A percentile compares a stretch with the other conserved stretches of the same genome.
Evolutionary conservation across 2,888 invertebrate species (phyloP).

Genomic region (Trissolcus japonicus): DNA sequence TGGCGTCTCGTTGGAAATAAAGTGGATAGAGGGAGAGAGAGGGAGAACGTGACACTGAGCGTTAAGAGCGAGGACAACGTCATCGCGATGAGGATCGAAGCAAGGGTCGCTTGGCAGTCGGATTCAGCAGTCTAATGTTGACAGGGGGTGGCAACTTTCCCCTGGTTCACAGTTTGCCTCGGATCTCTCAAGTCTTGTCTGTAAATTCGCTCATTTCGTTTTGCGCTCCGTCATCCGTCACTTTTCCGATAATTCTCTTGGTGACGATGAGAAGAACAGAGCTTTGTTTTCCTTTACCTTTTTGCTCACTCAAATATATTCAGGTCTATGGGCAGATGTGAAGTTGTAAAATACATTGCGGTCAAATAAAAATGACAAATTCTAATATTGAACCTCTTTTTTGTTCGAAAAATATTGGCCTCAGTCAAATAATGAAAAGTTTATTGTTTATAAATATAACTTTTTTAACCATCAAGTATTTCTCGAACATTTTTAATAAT

Average conservation of each 20-base stretch:
- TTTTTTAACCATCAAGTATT: slow-evolving; percentile 9
- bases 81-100: slow-evolving; percentile 25
- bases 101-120: slow-evolving; percentile 39
- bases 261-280: slow-evolving; percentile 11
- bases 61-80: slow-evolving; percentile 19
- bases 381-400: too few species aligned
- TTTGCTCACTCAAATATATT: slow-evolving; percentile 52
- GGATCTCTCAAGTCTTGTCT: slow-evolving; percentile 55
- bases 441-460: slow-evolving; percentile 5
- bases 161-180: slow-evolving; percentile 30
- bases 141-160: slow-evolving; percentile 31
- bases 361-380: slow-evolving; percentile 26
- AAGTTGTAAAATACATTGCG: slow-evolving; percentile 44
- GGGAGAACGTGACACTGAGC: slow-evolving; percentile 15
- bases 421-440: neutral
- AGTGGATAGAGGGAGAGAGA: slow-evolving; percentile 20
- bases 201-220: slow-evolving; percentile 42
- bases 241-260: slow-evolving; percentile 56
- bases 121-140: slow-evolving; percentile 54
- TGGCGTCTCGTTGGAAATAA: slow-evolving; percentile 16
- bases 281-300: slow-evolving; percentile 47
- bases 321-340: slow-evolving; percentile 29
- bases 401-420: too few species aligned
- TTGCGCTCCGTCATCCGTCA: slow-evolving; percentile 32
- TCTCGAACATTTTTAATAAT: neutral